phyloP scores from a whole-genome alignment of 1,140 invertebrate species.

The roundworm (Caenorhabditis elegans) region WBcel235 BX284606.5:11751001-11751500 shows the following conservation, averaged over 20 bases:
- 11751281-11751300: too few relatives aligned
- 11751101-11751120: background rate
- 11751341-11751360: too few relatives aligned
- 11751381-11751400: too few relatives aligned
- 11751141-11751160: background rate
- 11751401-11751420: too few relatives aligned
- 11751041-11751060: background rate
- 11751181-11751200: background rate
- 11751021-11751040: background rate
- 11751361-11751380: too few relatives aligned
- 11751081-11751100: background rate
- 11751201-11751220: constrained; percentile 9
- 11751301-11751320: too few relatives aligned
- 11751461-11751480: too few relatives aligned
- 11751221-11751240: background rate
- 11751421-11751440: too few relatives aligned
- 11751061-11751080: background rate
- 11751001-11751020: background rate
- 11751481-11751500: too few relatives aligned
- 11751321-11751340: too few relatives aligned
- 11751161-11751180: background rate
- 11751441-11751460: too few relatives aligned
- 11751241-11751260: background rate
- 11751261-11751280: too few relatives aligned
- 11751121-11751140: background rate